phyloP scores from a whole-genome alignment of 2,888 invertebrate genomes.

The Bombyx huttoni region DNA sequence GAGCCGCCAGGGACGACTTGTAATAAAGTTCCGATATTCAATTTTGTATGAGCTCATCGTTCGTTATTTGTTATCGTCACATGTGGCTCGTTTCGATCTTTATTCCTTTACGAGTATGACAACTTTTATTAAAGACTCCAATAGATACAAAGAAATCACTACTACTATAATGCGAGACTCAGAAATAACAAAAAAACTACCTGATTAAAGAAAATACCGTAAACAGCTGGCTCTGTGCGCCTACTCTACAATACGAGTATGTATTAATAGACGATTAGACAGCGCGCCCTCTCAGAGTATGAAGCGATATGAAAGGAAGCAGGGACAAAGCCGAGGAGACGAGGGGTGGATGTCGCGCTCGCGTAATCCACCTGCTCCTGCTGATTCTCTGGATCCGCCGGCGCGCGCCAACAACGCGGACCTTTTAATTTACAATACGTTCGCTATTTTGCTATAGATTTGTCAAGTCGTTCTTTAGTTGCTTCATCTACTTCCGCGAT shows the following conservation, averaged over 20 bases:
- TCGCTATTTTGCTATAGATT: constrained; percentile 30
- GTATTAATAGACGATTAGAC: neutral
- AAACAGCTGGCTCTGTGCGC: neutral
- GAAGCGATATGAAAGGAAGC: neutral
- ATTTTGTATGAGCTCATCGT: no score
- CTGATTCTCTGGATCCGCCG: constrained; percentile 20
- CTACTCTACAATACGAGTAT: neutral
- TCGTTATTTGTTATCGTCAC: no score
- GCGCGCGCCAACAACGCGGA: constrained; percentile 15
- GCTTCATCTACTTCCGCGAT: constrained; percentile 4
- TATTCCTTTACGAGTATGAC: no score
- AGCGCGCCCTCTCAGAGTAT: neutral
- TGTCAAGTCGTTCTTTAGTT: constrained; percentile 24
- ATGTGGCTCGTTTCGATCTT: no score
- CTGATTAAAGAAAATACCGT: no score
- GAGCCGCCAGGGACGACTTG: no score
- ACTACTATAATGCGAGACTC: no score
- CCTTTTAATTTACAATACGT: constrained; percentile 44
- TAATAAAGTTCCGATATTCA: no score
- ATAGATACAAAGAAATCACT: no score
- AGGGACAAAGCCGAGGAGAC: constrained; percentile 6
- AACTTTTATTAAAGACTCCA: no score
- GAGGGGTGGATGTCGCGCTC: no score
- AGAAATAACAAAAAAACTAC: no score
- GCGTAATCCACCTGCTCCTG: constrained; percentile 13